Base-by-base conservation (phyloP, 2,888 invertebrate species). In the Parthenolecanium corni region DNA sequence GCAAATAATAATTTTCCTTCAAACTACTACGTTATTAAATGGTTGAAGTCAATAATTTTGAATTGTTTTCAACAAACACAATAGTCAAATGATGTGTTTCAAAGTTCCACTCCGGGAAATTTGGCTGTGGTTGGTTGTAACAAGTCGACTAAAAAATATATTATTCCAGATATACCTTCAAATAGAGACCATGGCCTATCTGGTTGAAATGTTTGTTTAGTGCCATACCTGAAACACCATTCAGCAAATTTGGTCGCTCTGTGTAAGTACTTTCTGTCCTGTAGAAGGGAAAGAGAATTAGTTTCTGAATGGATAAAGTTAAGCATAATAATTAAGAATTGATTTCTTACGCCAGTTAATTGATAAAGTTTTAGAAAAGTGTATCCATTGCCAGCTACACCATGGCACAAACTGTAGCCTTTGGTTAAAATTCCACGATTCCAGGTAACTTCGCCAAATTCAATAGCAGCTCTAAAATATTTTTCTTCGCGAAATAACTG, bases 391-490 rank as follows among this genome's bases (percentile, higher is more conserved):
- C 92, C 93, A 66, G 89, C 79, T 3, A 86, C 84, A 1, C 93
- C 93, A 71, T 93, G 93, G 71, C 92, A 93, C 20, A 93, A 74
- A 65, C 91, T 87, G 72, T 86, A 90, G 6, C 92, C 90, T 75
- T 91, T 92, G 67, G 78, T 80, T 44, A 88, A 75, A 21, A 93
- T 73, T 3, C 93, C 93, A 67, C 89, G 77, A 62, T 80, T 70
- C 93, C 92, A 93, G 65, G 89, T 79, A 12, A 86, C 80, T 57
- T 90, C 85, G 3, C 84, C 86, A 69, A 85, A 85, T 67, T 80
- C 76, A 52, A 80, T 66, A 14, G 89, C 89, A 47, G 81, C 78
- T 68, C 81, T 75, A 65, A 89, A 72, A 73, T 89, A 90, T 68
- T 78, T 78, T 0, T 80, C 76, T 42, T 86, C 82, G 56, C 78